Evolutionary conservation across 2,888 invertebrate genomes (phyloP).

Genomic region (Drosophila kuntzei): DNA sequence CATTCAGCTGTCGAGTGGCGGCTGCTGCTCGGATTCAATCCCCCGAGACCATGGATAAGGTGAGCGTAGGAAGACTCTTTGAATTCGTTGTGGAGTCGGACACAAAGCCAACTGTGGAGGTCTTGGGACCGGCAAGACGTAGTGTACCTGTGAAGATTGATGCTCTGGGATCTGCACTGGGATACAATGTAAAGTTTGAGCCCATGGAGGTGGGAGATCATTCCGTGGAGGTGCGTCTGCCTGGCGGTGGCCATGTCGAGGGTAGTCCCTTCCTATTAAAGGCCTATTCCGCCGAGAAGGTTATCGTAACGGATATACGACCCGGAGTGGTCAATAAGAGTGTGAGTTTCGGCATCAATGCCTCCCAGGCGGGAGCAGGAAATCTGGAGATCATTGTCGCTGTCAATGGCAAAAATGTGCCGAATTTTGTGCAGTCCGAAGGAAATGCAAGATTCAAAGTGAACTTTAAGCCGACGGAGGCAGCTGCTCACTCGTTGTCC

Average conservation of each 20-base stretch:
- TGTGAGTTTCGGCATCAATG: constrained; percentile 96
- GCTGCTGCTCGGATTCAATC: constrained; percentile 94
- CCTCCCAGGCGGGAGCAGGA: constrained; percentile 94
- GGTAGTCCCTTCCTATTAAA: constrained; percentile 98
- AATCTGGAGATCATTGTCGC: constrained; percentile 99
- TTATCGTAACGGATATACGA: constrained; percentile 97
- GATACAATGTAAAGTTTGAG: constrained; percentile 90
- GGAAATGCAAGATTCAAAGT: constrained; percentile 97
- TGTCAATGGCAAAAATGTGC: constrained; percentile 97
- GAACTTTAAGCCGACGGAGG: constrained; percentile 98
- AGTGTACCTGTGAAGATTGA: constrained; percentile 89
- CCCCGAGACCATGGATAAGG: constrained; percentile 94
- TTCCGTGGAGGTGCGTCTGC: constrained; percentile 91
- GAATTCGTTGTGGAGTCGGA: constrained; percentile 95
- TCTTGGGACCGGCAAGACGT: constrained; percentile 90
- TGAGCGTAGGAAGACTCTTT: constrained; percentile 93
- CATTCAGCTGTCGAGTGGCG: constrained; percentile 87
- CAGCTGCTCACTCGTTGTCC: constrained; percentile 95
- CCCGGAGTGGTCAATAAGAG: constrained; percentile 96
- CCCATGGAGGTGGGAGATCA: constrained; percentile 97
- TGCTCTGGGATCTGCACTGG: constrained; percentile 70
- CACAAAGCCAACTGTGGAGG: constrained; percentile 92
- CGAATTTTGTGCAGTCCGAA: constrained; percentile 98
- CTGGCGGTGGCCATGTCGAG: constrained; percentile 92
- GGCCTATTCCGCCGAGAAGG: constrained; percentile 97